Base-by-base conservation (phyloP, 2,797 vertebrate species). In the Austrolebias charrua region DNA sequence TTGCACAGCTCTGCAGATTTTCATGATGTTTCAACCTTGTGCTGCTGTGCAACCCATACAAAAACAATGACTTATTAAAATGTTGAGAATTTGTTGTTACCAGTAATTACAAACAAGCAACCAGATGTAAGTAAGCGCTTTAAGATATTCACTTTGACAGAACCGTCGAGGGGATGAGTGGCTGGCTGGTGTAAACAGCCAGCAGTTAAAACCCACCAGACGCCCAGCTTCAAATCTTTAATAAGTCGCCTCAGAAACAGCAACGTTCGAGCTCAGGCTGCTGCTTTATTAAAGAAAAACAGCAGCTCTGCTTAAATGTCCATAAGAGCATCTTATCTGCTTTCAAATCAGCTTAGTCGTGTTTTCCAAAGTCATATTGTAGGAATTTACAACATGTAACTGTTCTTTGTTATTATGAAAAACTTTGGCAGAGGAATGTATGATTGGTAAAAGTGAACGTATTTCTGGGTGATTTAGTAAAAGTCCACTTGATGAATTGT, bases 261-360 rank as follows among this genome's bases (percentile, higher is more conserved):
- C 6, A 6, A 33, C 31, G 31, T 33, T 9, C 24, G 24, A 74
- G 71, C 66, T 66, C 66, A n/a, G 71, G 63, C 82, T 55, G 63
- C 15, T 47, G 75, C 67, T 76, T 84, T 87, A 87, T 88, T 85
- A 88, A 90, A 88, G 78, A 85, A 83, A 77, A 89, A 88, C 82
- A 90, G 42, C 48, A 16, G 64, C 47, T 18, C 6, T 5, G 56
- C 53, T 47, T 57, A 31, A 79, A 69, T 49, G 71, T 24, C 58
- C 63, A 66, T 48, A 57, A 33, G 66, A 48, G 24, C 24, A 12
- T 48, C 1, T 45, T 16, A 20, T 53, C 61, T 5, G n/a, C 33
- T 43, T 18, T 50, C 54, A 60, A 58, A 68, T 42, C 42, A 0
- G 4, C 44, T n/a, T 38, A 13, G 18, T 57, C 16, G 15, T 38